Base-by-base conservation (phyloP, 2,113 vertebrate genomes). In the Triplophysa siluroides region DNA sequence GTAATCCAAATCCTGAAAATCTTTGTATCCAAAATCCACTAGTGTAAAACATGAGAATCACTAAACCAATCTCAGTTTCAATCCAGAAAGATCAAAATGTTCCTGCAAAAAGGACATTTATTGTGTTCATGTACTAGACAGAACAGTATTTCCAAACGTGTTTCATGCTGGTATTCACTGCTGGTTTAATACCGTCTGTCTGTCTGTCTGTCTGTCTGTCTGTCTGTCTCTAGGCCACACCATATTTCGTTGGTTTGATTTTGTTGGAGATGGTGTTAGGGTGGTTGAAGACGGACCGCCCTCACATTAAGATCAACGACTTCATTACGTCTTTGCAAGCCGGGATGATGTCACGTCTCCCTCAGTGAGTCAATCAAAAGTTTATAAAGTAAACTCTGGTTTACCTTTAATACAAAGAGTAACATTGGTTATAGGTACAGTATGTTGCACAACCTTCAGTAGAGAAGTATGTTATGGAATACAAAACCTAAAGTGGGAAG, bases 241-340 rank as follows among this genome's bases (percentile, higher is more conserved):
- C 94, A 0, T 93, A 94, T 90, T 98, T 98, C 83, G 0, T 95
- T 52, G 92, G 90, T 29, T 90, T 98, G 89, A 91, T 98, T 77
- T 50, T 92, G 6, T 88, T 98, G 85, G 96, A 98, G 90, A 56
- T 95, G 82, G 69, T 90, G 73, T 83, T 96, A 84, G 94, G 92
- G 65, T 88, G 93, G 89, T 63, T 94, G 86, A 93, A 80, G 88
- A 93, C 87, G 10, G 92, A 87, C 52, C 87, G 89, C 7, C 75
- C 88, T 1, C 41, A 90, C 0, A 85, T 88, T 77, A 90, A 87
- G 56, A 61, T 98, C 81, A 93, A 93, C 38, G 95, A 97, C 77
- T 90, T 90, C 78, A 82, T 97, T 84, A 93, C 93, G 78, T 97
- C 94, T 63, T 1, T 98, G 50, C 94, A 94, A 24, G 89, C 94